Conservation (phyloP, 1,140 invertebrate genomes). For the Drosophila serrata region DNA sequence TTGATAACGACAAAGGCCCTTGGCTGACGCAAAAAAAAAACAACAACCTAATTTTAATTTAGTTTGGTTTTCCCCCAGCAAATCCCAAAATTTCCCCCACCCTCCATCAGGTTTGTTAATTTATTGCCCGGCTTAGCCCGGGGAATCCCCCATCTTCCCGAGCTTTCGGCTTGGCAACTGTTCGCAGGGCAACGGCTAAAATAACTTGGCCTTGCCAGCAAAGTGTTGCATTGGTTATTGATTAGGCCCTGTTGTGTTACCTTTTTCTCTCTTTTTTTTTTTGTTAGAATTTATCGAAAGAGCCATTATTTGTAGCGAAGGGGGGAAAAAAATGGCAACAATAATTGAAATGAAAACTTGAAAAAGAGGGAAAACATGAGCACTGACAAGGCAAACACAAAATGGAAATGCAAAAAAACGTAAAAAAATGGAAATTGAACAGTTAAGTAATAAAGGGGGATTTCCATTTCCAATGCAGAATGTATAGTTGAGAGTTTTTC, state of each 20-base stretch:
- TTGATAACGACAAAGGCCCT: conserved; percentile 28
- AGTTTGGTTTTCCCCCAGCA: conserved; percentile 36
- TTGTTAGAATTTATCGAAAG: background rate
- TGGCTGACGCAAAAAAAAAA: background rate
- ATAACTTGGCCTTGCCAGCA: conserved; percentile 22
- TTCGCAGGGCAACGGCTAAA: conserved; percentile 29
- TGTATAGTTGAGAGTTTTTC: background rate
- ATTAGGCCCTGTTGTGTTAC: conserved; percentile 8
- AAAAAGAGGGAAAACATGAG: too few species aligned
- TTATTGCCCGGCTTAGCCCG: conserved; percentile 37
- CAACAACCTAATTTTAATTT: conserved; percentile 69
- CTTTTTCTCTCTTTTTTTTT: conserved; percentile 5
- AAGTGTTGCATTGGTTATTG: conserved; percentile 44
- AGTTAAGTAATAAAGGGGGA: too few species aligned
- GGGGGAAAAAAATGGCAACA: background rate
- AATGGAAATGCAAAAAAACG: background rate
- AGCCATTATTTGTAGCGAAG: background rate
- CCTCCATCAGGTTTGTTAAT: conserved; percentile 26
- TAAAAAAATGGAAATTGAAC: too few species aligned
- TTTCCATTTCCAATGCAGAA: too few species aligned
- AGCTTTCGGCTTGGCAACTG: conserved; percentile 20
- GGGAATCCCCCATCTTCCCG: conserved; percentile 4
- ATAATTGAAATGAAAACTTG: conserved; percentile 8
- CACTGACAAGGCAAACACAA: background rate
- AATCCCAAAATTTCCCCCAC: conserved; percentile 16